phyloP scores from a whole-genome alignment of 2,888 invertebrate genomes.

The Frankliniella fusca region DNA sequence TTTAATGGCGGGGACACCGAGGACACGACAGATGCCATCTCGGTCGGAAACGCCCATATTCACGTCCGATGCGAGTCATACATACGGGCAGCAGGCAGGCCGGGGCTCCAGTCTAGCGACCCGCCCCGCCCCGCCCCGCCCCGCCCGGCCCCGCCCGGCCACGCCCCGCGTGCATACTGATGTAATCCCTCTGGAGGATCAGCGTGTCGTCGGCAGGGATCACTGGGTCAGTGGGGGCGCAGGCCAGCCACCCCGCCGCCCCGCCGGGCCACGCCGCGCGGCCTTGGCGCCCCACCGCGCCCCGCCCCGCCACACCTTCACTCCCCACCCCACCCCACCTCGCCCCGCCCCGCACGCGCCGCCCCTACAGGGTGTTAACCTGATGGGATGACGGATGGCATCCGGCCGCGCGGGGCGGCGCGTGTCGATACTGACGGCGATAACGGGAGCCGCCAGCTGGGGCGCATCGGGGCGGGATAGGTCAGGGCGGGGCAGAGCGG shows the following conservation, averaged over 20 bases:
- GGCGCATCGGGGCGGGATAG: not conserved
- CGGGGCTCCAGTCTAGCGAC: not conserved
- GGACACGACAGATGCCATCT: not conserved
- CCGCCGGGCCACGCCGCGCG: not conserved
- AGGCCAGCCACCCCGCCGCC: not conserved
- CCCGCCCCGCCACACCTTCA: not conserved
- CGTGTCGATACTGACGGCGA: not conserved
- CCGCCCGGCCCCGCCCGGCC: not conserved
- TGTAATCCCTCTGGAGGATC: not conserved
- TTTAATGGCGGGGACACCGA: too few relatives aligned
- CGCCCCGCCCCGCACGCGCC: not conserved
- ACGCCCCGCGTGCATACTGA: not conserved
- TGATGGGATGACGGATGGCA: conserved; percentile 1
- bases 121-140: not conserved
- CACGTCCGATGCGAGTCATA: not conserved
- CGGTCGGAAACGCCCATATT: conserved; percentile 23
- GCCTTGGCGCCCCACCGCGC: not conserved
- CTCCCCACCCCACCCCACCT: not conserved
- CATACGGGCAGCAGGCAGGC: not conserved
- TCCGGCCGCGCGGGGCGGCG: not conserved
- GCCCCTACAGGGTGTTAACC: not conserved
- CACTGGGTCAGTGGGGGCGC: not conserved
- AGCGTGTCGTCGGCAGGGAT: conserved; percentile 1
- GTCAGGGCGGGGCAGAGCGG: not conserved
- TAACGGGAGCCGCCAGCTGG: not conserved